These are phyloP conservation scores for Mola mola DNA, from an alignment of 2,113 vertebrate species.

Conservation along the genomic window DNA sequence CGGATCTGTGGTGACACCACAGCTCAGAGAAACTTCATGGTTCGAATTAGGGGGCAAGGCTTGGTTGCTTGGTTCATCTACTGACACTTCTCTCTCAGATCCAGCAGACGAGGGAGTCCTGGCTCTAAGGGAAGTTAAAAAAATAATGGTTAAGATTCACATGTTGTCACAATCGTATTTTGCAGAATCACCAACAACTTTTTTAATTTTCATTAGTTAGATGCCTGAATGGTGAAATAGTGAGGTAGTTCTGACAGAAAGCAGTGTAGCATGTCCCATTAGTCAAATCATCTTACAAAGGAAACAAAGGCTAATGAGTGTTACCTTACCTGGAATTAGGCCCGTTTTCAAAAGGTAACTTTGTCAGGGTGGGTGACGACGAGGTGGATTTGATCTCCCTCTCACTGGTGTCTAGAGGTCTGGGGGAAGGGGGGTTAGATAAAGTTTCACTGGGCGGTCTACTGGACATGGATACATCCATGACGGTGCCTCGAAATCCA, in stretches of 20 bases:
- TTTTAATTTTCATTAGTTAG: no score
- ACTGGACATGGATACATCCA: slow-evolving; percentile 33
- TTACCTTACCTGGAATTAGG: slow-evolving; percentile 64
- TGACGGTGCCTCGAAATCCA: slow-evolving; percentile 17
- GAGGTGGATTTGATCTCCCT: slow-evolving; percentile 48
- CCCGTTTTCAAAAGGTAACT: slow-evolving; percentile 52
- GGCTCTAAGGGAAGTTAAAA: slow-evolving; percentile 31
- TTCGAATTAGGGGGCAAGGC: slow-evolving; percentile 3
- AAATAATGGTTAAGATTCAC: not conserved
- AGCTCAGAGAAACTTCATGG: slow-evolving; percentile 72
- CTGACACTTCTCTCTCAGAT: slow-evolving; percentile 42
- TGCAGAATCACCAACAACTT: slow-evolving; percentile 6
- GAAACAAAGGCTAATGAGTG: slow-evolving; percentile 3
- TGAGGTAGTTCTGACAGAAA: not conserved
- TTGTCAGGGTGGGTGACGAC: slow-evolving; percentile 42
- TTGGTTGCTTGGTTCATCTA: slow-evolving; percentile 50
- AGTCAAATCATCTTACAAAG: not conserved
- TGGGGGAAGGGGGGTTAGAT: slow-evolving; percentile 41
- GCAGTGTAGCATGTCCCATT: not conserved
- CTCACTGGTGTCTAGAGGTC: slow-evolving; percentile 50
- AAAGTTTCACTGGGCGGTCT: slow-evolving; percentile 35
- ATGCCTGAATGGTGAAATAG: not conserved
- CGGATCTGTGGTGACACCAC: slow-evolving; percentile 77
- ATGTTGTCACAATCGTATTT: not conserved
- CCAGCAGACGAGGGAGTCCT: slow-evolving; percentile 22